Conservation (phyloP, 2,113 vertebrate species). For the Lepisosteus osseus region DNA sequence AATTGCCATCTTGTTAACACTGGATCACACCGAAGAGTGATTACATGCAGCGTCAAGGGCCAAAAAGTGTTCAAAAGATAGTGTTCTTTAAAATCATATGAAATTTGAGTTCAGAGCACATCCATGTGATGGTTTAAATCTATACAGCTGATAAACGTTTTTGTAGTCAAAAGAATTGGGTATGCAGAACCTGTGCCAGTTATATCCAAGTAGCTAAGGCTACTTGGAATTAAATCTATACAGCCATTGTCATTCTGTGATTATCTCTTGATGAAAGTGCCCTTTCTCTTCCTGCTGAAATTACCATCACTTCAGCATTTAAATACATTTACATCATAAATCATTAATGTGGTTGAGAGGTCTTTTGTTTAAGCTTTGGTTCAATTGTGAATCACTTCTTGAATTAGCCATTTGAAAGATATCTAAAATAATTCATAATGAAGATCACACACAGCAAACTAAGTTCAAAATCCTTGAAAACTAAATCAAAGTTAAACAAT, state of each 20-base stretch:
- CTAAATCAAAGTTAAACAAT: background rate
- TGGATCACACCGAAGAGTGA: too few relatives aligned
- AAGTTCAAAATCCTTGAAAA: background rate
- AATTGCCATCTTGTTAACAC: too few relatives aligned
- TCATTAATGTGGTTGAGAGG: background rate
- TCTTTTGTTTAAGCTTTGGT: background rate
- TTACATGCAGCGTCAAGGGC: background rate
- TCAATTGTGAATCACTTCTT: too few relatives aligned
- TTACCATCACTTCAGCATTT: background rate
- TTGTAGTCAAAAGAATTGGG: background rate
- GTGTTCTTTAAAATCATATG: background rate
- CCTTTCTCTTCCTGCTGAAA: background rate
- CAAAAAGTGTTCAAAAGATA: background rate
- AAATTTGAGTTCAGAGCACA: background rate
- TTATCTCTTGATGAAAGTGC: background rate
- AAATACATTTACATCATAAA: constrained; percentile 3
- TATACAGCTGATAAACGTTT: background rate
- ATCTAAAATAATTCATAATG: background rate
- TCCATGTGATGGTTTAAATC: background rate
- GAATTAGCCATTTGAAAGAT: background rate
- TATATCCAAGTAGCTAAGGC: background rate
- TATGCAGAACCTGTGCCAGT: background rate
- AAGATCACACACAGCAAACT: background rate
- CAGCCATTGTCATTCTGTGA: background rate
- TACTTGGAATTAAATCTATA: background rate